Conservation (phyloP, 2,888 invertebrate genomes). For the Lepidocyrtoides sp. region DNA sequence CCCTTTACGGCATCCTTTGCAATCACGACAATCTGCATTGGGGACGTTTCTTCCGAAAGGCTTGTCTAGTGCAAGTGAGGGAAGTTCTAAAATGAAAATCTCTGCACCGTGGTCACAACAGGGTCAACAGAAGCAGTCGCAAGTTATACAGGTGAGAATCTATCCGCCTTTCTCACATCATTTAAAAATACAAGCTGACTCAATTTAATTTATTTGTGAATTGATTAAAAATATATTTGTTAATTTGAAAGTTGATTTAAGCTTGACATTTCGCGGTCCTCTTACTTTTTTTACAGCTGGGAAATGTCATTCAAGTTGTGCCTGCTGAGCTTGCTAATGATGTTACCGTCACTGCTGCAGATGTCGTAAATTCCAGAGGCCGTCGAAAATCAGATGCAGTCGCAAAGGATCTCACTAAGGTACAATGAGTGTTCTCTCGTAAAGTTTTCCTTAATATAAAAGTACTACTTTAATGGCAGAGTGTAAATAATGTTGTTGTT, state of each 20-base stretch:
- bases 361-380: constrained; percentile 18
- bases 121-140: constrained; percentile 79
- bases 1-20: constrained; percentile 12
- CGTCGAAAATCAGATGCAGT: not conserved
- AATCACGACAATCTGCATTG: constrained; percentile 9
- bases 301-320: constrained; percentile 89
- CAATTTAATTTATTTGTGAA: constrained; percentile 55
- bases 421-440: no score
- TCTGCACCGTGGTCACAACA: constrained; percentile 6
- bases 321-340: constrained; percentile 87
- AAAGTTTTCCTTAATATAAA: no score
- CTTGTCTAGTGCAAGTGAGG: constrained; percentile 13
- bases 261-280: no score
- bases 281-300: constrained; percentile 87
- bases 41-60: constrained; percentile 6
- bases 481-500: not conserved
- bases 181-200: no score
- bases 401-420: not conserved
- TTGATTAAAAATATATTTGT: no score
- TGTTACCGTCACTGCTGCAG: constrained; percentile 80
- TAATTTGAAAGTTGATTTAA: no score
- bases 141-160: constrained; percentile 85
- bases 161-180: no score
- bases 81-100: constrained; percentile 8
- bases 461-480: no score